These are phyloP conservation scores for Cherax destructor DNA, from an alignment of 1,140 invertebrate genomes.

Conservation along the genomic window DNA sequence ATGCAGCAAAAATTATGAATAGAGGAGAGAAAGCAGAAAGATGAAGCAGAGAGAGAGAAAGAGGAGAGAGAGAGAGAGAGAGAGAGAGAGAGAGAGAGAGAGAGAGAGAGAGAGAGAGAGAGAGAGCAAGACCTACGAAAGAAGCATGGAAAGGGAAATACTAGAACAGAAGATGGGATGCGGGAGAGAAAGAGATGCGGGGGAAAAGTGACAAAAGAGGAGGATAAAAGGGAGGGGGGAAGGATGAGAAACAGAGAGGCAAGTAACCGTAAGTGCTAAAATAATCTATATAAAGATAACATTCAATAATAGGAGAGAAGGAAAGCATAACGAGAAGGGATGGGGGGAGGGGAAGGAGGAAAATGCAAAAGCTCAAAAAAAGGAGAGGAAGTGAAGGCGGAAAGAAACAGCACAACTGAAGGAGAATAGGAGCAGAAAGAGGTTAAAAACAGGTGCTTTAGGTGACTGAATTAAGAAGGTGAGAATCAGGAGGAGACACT, in stretches of 20 bases:
- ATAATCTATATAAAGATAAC: neutral
- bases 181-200: neutral
- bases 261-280: neutral
- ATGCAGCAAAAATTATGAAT: no score
- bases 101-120: no score
- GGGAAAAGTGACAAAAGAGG: neutral
- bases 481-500: no score
- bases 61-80: neutral
- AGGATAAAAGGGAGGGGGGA: neutral
- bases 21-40: no score
- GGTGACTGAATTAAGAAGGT: no score
- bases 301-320: neutral
- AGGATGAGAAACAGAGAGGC: neutral
- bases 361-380: neutral
- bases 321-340: neutral
- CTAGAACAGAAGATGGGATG: no score
- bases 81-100: neutral
- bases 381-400: neutral
- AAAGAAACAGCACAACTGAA: neutral
- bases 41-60: neutral
- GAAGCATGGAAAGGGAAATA: no score
- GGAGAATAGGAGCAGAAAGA: no score
- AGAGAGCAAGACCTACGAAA: no score
- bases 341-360: neutral
- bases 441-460: no score